A percentile compares a stretch with the other conserved stretches of the same genome.
Evolutionary conservation across 1,140 invertebrate species (phyloP).

Genomic region (Notospermus geniculatus): DNA sequence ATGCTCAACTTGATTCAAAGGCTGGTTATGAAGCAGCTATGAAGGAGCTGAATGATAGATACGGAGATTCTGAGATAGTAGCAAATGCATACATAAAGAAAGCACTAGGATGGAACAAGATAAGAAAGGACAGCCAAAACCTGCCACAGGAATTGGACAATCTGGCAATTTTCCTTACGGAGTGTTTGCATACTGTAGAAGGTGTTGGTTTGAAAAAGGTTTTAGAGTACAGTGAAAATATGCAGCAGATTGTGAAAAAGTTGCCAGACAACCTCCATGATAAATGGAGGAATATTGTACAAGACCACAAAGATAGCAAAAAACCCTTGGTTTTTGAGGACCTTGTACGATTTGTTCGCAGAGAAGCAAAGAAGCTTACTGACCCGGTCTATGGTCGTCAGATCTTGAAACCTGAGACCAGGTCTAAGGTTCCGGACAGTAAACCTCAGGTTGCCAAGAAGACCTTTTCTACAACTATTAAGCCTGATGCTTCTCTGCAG

Average conservation of each 20-base stretch:
- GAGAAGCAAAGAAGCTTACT: constrained; percentile 1
- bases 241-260: background rate
- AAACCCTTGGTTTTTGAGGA: background rate
- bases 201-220: background rate
- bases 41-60: background rate
- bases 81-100: background rate
- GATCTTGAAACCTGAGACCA: no score
- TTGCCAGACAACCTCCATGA: background rate
- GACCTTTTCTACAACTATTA: no score
- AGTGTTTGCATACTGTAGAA: constrained; percentile 1
- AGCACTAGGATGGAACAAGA: background rate
- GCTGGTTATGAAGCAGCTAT: background rate
- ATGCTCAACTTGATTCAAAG: background rate
- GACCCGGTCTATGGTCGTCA: background rate
- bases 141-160: background rate
- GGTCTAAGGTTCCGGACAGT: no score
- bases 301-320: background rate
- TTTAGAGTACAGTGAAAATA: background rate
- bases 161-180: background rate
- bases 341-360: background rate
- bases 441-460: no score
- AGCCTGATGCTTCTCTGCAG: no score
- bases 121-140: no score
- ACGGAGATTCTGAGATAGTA: constrained; percentile 1
- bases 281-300: constrained; percentile 1